Evolutionary conservation across 53 echinoderm and acorn worm genomes (phyloP).

Genomic region (Holothuria scabra): DNA sequence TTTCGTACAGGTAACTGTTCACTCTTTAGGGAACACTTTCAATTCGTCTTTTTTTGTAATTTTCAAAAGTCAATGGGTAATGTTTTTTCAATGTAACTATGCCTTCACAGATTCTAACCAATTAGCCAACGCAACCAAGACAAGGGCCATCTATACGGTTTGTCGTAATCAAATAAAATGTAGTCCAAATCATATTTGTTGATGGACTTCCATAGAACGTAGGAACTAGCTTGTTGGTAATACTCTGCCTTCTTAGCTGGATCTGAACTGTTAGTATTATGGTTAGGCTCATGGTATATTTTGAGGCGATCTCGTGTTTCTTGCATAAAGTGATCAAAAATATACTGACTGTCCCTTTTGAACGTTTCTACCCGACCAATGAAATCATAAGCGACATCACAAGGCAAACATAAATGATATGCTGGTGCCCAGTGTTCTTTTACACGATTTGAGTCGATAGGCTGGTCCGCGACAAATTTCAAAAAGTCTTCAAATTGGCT

Average conservation of each 20-base stretch:
- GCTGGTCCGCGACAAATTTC: not conserved
- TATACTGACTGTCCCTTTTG: not conserved
- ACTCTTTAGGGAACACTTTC: too few relatives aligned
- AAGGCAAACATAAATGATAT: constrained; percentile 9
- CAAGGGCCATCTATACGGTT: not conserved
- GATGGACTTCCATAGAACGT: not conserved
- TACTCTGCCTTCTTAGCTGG: not conserved
- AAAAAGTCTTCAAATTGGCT: constrained; percentile 13
- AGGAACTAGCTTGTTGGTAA: not conserved
- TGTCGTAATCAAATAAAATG: not conserved
- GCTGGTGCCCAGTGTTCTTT: constrained; percentile 36
- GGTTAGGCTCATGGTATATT: not conserved
- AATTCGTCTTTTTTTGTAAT: too few relatives aligned
- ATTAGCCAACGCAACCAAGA: too few relatives aligned
- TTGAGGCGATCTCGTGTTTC: too few relatives aligned
- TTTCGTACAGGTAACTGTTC: too few relatives aligned
- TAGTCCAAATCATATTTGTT: constrained; percentile 5
- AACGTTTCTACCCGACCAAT: constrained; percentile 33
- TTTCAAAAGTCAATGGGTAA: too few relatives aligned
- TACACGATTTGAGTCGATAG: not conserved
- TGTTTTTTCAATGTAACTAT: too few relatives aligned
- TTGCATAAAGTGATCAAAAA: not conserved
- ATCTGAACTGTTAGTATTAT: constrained; percentile 17
- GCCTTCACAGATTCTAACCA: too few relatives aligned
- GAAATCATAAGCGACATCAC: constrained; percentile 15